Percentiles rank a stretch among this genome's conserved stretches.
phyloP scores from a whole-genome alignment of 2,113 vertebrate species.

The Rhea americana region DNA sequence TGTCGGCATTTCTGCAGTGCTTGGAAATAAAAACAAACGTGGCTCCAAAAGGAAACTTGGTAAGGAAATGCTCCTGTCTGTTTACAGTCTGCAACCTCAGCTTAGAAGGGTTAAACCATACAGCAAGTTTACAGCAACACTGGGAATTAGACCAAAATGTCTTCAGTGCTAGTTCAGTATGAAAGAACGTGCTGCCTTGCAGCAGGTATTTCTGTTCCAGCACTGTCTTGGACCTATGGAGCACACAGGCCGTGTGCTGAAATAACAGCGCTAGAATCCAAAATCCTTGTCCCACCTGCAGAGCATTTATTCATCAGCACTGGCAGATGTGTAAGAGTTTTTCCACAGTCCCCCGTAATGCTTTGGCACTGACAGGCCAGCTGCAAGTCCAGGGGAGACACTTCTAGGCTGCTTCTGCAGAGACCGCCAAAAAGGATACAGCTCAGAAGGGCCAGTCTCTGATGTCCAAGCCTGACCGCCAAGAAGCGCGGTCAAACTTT shows the following conservation, averaged over 20 bases:
- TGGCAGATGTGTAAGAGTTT: background rate
- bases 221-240: background rate
- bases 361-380: fast-evolving
- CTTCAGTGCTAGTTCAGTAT: background rate
- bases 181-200: background rate
- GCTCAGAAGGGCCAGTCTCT: background rate
- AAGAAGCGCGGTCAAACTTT: background rate
- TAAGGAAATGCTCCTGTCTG: background rate
- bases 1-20: background rate
- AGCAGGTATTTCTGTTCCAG: background rate
- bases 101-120: background rate
- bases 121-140: background rate
- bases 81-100: background rate
- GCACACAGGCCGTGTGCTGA: background rate
- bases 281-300: background rate
- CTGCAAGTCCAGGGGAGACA: background rate
- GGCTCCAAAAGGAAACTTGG: background rate
- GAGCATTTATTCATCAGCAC: background rate
- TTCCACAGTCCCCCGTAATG: background rate
- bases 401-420: background rate
- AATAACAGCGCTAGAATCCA: background rate
- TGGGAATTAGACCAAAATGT: background rate
- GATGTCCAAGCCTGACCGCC: background rate
- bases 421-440: background rate
- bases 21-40: background rate